Evolutionary conservation across 1,140 invertebrate species (phyloP).

Genomic region (Euura lappo): DNA sequence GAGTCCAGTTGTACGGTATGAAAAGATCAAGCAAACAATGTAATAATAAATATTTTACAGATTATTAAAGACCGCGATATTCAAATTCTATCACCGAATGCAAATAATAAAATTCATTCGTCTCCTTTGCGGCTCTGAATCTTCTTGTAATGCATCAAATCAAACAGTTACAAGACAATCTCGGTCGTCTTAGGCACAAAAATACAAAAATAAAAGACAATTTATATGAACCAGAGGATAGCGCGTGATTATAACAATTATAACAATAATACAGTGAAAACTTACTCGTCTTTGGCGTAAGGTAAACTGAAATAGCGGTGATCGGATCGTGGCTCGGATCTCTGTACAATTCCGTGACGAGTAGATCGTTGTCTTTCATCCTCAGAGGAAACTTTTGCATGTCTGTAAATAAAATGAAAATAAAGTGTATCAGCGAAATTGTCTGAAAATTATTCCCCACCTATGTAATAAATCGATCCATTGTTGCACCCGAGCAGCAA

Average conservation of each 20-base stretch:
- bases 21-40: constrained; percentile 55
- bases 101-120: not conserved
- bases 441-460: constrained; percentile 58
- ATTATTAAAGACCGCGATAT: not conserved
- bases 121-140: not conserved
- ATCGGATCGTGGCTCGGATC: constrained; percentile 95
- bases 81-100: not conserved
- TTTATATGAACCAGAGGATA: not conserved
- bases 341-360: constrained; percentile 95
- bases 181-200: too few relatives aligned
- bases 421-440: constrained; percentile 3
- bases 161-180: too few relatives aligned
- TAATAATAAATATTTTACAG: constrained; percentile 37
- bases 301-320: constrained; percentile 97
- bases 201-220: not conserved
- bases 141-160: too few relatives aligned
- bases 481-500: constrained; percentile 93
- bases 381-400: constrained; percentile 99
- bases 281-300: constrained; percentile 97
- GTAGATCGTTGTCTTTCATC: constrained; percentile 98
- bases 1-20: constrained; percentile 56
- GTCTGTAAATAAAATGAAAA: constrained; percentile 67
- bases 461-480: constrained; percentile 97
- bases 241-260: too few relatives aligned
- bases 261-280: constrained; percentile 25